Evolutionary conservation across 2,113 vertebrate species (phyloP), one percentile per base, ranked within the genome.

Genomic region (Pavo muticus): DNA sequence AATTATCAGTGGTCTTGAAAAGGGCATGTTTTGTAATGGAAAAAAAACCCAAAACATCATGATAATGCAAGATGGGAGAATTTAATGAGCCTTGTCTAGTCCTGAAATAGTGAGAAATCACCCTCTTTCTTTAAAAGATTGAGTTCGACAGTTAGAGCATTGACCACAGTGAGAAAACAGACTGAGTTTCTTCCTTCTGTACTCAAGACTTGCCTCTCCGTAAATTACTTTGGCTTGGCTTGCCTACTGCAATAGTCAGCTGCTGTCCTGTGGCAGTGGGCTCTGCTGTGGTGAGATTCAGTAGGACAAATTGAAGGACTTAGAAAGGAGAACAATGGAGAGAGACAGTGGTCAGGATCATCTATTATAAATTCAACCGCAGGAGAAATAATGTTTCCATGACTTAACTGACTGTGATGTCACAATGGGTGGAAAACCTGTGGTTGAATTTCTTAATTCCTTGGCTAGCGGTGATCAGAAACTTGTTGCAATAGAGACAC

Each of bases 261-360:
- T 59, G 45, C 86, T 1, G 1, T 57, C 15, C 40, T 44, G 27
- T 12, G 54, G 50, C 73, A 63, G 20, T 11, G 73, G 88, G 12
- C 77, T 50, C 30, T 37, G 3, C 83, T 61, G 17, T 0, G 0
- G 14, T 29, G 30, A 9, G 3, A 1, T n/a, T 76, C 61, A 2
- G 1, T 6, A 23, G 6, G 20, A 27, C 42, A 37, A 24, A 42
- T 29, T 13, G n/a, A 61, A 35, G 68, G 37, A 70, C 63, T 27
- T 65, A 59, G 19, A 50, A 89, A 45, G n/a, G 35, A 75, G 47
- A 85, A 56, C 64, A 80, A 5, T 29, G 76, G 60, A 65, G 60
- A 63, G 59, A 68, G 39, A 39, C 73, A 4, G 0, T 20, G 42
- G 57, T 57, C 29, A 60, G 45, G 68, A 68, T 9, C 13, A 24